Evolutionary conservation across 2,888 invertebrate species (phyloP), one percentile per base, ranked within the genome.

Genomic region (Macrostomum cliftonense): DNA sequence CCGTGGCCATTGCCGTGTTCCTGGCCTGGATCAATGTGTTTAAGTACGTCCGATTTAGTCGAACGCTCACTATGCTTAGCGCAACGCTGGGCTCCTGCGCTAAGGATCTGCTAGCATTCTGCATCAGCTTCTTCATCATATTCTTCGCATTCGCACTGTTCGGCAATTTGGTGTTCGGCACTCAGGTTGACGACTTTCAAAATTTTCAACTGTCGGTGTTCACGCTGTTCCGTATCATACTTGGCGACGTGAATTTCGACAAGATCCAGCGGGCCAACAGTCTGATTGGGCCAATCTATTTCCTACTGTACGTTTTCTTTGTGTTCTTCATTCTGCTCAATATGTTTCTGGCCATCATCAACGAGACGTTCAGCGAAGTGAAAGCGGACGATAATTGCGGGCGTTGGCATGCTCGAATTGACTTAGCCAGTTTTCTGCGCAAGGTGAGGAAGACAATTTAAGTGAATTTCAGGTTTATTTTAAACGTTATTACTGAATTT

Each of bases 281-380:
- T 46, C 63, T 80, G 21, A 69, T 82, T 43, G 82, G 81, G 1
- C 81, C 82, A 0, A 71, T 79, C 50, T 83, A 77, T 68, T 82
- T 83, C 65, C 65, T 82, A 39, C 74, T 77, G 19, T 82, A 80
- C 60, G 80, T 82, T 53, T 78, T 83, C 68, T 75, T 82, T 58
- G 80, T 82, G 9, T 81, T 80, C 73, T 81, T 82, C 62, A 78
- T 82, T 37, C 68, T 82, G 44, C 67, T 82, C 74, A 82, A 82
- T 65, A 81, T 82, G 81, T 82, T 82, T 69, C 64, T 82, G 66
- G 82, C 82, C 53, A 82, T 82, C 60, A 80, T 82, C 57, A 80
- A 79, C 63, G 82, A 82, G 62, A 79, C 81, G 0, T 82, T 81
- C 61, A 75, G 78, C 0, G 77, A 78, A 59, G 80, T 81, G 1